These are phyloP conservation scores for Monoplex corrugatus DNA, from an alignment of 2,888 invertebrate genomes.

Conservation along the genomic window DNA sequence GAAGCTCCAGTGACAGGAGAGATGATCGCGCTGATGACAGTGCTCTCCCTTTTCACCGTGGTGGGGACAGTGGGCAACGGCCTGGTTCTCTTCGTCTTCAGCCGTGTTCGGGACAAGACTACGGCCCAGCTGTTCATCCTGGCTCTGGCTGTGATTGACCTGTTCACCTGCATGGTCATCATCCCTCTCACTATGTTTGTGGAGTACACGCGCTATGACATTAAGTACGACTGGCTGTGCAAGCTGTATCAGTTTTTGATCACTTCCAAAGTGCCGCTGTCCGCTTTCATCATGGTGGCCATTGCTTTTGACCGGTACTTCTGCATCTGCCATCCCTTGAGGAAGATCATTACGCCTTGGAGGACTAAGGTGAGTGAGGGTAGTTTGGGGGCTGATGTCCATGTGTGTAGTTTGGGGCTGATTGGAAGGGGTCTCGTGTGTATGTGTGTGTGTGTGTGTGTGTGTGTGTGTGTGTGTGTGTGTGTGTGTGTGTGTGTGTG, in stretches of 20 bases:
- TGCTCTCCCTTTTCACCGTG: constrained; percentile 64
- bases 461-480: constrained; percentile 7
- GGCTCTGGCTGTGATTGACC: constrained; percentile 63
- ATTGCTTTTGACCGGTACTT: constrained; percentile 79
- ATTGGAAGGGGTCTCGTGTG: background rate
- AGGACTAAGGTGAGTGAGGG: constrained; percentile 59
- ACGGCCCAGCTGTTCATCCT: constrained; percentile 74
- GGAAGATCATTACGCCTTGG: constrained; percentile 62
- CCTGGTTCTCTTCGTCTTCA: constrained; percentile 73
- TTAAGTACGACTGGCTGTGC: constrained; percentile 70
- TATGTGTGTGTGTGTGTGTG: constrained; percentile 12
- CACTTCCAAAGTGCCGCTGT: constrained; percentile 75
- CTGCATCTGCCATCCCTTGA: constrained; percentile 77
- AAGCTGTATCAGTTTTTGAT: constrained; percentile 76
- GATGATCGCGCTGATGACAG: constrained; percentile 62
- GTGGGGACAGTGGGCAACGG: constrained; percentile 72
- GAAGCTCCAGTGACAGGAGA: constrained; percentile 44
- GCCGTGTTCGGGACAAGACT: constrained; percentile 68
- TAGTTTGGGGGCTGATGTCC: background rate
- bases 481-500: constrained; percentile 20
- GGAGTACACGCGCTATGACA: constrained; percentile 59
- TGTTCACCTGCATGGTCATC: constrained; percentile 64
- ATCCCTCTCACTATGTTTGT: constrained; percentile 65
- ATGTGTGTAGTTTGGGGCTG: background rate
- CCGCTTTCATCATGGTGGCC: constrained; percentile 77